phyloP scores from a whole-genome alignment of 2,113 vertebrate species.

The Typhlomys cinereus region DNA sequence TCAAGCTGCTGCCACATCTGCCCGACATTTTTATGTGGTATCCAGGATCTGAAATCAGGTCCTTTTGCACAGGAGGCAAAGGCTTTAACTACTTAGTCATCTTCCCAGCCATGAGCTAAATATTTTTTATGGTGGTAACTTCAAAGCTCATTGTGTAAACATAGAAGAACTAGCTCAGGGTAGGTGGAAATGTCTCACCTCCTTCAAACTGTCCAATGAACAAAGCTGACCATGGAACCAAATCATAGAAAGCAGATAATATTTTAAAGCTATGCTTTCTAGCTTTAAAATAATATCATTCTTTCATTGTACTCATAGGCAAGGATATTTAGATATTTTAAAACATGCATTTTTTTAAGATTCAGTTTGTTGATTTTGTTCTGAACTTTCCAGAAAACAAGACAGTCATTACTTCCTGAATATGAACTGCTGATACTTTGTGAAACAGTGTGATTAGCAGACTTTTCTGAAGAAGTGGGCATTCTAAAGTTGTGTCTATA shows the following conservation, averaged over 20 bases:
- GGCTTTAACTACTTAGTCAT: too few species aligned
- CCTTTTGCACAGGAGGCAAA: too few species aligned
- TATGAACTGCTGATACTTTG: not conserved
- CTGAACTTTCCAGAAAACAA: not conserved
- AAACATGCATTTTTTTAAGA: not conserved
- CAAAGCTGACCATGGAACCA: not conserved
- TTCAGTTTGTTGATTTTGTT: not conserved
- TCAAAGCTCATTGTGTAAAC: not conserved
- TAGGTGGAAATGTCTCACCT: not conserved
- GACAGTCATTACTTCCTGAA: not conserved
- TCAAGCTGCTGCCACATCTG: too few species aligned
- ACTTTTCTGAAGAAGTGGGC: too few species aligned
- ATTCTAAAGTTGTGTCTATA: not conserved
- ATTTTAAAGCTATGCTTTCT: not conserved
- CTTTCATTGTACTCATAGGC: not conserved
- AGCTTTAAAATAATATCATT: not conserved
- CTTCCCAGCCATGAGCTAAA: not conserved
- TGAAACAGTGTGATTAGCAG: not conserved
- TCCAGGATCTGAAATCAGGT: too few species aligned
- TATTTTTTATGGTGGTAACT: not conserved
- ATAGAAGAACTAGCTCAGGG: not conserved
- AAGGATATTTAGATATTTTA: conserved; percentile 8
- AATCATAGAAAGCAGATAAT: not conserved
- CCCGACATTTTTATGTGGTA: too few species aligned
- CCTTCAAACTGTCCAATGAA: not conserved